Evolutionary conservation across 2,797 vertebrate species (phyloP).

Genomic region (Clarias laeviceps): DNA sequence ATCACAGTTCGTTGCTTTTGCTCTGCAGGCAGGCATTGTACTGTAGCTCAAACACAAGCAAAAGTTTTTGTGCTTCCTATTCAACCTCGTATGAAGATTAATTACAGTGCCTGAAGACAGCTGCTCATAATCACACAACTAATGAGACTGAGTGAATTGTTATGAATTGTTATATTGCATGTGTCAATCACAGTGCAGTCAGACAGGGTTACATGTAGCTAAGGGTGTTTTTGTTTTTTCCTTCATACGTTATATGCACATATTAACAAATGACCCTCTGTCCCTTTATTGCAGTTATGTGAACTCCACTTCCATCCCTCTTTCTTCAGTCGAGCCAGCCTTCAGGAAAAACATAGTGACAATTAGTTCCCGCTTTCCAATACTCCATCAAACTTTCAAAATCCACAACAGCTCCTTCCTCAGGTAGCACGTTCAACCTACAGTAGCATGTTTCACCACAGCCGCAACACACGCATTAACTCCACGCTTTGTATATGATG

Average conservation of each 20-base stretch:
- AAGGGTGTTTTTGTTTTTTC: neutral
- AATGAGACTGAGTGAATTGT: constrained; percentile 16
- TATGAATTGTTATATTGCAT: constrained; percentile 4
- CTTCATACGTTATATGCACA: neutral
- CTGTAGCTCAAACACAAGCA: neutral
- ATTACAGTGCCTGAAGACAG: constrained; percentile 19
- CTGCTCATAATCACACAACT: constrained; percentile 31
- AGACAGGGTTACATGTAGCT: neutral
- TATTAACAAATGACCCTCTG: neutral
- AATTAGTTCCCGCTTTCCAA: constrained; percentile 66
- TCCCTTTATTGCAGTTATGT: constrained; percentile 68
- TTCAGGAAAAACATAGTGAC: constrained; percentile 75
- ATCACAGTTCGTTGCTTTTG: neutral
- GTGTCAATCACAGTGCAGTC: neutral
- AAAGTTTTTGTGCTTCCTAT: constrained; percentile 9
- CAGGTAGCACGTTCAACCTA: constrained; percentile 65
- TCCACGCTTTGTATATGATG: neutral
- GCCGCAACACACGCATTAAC: neutral
- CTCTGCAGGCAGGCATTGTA: constrained; percentile 13
- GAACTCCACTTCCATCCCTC: constrained; percentile 66
- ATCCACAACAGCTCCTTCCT: constrained; percentile 74
- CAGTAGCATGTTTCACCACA: neutral
- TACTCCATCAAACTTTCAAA: constrained; percentile 60
- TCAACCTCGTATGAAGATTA: constrained; percentile 10
- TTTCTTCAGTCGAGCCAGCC: constrained; percentile 69